phyloP scores from a whole-genome alignment of 1,140 invertebrate species.

The Drosophila triauraria region DNA sequence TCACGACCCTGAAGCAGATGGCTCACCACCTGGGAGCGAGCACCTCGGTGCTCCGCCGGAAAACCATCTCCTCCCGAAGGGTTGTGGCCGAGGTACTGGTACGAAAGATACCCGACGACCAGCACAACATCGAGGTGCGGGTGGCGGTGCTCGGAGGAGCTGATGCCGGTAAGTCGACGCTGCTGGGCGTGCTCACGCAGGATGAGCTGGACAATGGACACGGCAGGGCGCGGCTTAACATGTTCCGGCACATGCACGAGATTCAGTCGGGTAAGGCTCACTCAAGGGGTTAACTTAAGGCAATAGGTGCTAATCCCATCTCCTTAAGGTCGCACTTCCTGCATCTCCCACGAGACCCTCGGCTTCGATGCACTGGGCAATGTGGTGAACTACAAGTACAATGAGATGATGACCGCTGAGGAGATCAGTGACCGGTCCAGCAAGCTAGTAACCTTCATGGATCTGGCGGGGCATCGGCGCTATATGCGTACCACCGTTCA shows the following conservation, averaged over 20 bases:
- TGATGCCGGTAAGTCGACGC: conserved; percentile 97
- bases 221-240: conserved; percentile 96
- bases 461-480: conserved; percentile 98
- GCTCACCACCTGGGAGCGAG: conserved; percentile 93
- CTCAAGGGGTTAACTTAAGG: background rate
- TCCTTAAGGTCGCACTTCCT: conserved; percentile 93
- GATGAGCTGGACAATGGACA: conserved; percentile 98
- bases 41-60: conserved; percentile 87
- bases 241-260: conserved; percentile 98
- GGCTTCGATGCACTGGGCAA: conserved; percentile 94
- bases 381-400: conserved; percentile 94
- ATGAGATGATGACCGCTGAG: conserved; percentile 95
- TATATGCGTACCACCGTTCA: conserved; percentile 98
- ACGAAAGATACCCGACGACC: conserved; percentile 95
- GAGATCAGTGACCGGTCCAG: conserved; percentile 96
- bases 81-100: conserved; percentile 95
- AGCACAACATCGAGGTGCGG: conserved; percentile 95
- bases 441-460: conserved; percentile 97
- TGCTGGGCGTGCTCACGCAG: conserved; percentile 97
- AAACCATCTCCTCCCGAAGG: conserved; percentile 85
- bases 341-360: conserved; percentile 98
- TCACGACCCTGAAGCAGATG: conserved; percentile 94
- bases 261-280: conserved; percentile 89
- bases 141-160: conserved; percentile 97
- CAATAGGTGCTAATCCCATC: background rate